Evolutionary conservation across 1,140 invertebrate species (phyloP).

Genomic region (Pararge aegeria): DNA sequence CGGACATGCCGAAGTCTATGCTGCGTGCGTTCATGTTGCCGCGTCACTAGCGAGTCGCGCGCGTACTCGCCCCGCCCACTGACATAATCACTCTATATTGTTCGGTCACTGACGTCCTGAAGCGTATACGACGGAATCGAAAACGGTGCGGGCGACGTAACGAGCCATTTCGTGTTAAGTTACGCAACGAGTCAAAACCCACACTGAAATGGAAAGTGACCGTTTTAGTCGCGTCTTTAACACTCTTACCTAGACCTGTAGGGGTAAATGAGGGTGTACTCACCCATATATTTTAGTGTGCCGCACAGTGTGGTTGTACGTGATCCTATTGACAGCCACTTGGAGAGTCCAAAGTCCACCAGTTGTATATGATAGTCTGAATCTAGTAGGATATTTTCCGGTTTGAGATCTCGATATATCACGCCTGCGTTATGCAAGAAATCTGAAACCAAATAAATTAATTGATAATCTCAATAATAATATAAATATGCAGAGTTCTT

Average conservation of each 20-base stretch:
- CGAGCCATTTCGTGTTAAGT: slow-evolving; percentile 57
- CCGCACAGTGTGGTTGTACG: slow-evolving; percentile 94
- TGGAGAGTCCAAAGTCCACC: slow-evolving; percentile 96
- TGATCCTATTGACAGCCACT: slow-evolving; percentile 89
- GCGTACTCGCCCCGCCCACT: slow-evolving; percentile 32
- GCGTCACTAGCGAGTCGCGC: slow-evolving; percentile 53
- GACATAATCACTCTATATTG: slow-evolving; percentile 49
- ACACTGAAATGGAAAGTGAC: slow-evolving; percentile 72
- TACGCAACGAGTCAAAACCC: slow-evolving; percentile 58
- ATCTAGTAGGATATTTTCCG: slow-evolving; percentile 94
- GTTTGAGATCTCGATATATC: slow-evolving; percentile 94
- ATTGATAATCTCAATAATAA: not conserved
- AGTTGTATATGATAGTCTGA: slow-evolving; percentile 88
- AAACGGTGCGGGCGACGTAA: slow-evolving; percentile 32
- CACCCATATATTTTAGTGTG: slow-evolving; percentile 95
- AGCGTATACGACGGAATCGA: slow-evolving; percentile 12
- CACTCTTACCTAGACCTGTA: slow-evolving; percentile 15
- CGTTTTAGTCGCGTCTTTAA: slow-evolving; percentile 48
- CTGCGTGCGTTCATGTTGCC: slow-evolving; percentile 92
- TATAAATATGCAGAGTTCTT: no score
- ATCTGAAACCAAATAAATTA: slow-evolving; percentile 82
- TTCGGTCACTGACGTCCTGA: slow-evolving; percentile 38
- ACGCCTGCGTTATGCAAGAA: slow-evolving; percentile 95
- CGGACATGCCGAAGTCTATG: slow-evolving; percentile 92
- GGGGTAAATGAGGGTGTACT: slow-evolving; percentile 37